phyloP scores from a whole-genome alignment of 2,797 vertebrate species.

The Trachops cirrhosus region DNA sequence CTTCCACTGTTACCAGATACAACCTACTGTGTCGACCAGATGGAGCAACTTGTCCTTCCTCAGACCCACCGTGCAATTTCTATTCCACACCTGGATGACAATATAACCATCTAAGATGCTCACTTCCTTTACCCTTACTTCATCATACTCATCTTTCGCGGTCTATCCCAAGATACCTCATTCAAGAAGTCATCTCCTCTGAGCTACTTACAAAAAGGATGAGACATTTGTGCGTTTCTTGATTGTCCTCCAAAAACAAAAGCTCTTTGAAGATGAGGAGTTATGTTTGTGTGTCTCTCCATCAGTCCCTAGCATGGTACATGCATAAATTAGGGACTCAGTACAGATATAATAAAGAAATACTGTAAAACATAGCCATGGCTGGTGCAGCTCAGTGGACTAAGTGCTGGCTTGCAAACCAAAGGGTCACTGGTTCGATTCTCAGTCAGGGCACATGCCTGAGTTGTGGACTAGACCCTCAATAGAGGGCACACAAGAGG shows the following conservation, averaged over 20 bases:
- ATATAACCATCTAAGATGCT: not conserved
- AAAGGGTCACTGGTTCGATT: no score
- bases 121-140: not conserved
- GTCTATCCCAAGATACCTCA: not conserved
- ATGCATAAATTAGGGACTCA: not conserved
- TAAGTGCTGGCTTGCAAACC: no score
- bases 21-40: not conserved
- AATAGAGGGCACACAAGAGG: no score
- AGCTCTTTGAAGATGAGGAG: not conserved
- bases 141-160: not conserved
- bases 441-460: no score
- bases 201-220: not conserved
- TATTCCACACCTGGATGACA: not conserved
- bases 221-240: not conserved
- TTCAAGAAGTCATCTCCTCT: not conserved
- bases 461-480: no score
- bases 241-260: not conserved
- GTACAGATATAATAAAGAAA: not conserved
- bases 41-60: not conserved
- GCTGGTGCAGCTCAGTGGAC: no score
- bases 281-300: not conserved
- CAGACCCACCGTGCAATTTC: not conserved
- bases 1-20: not conserved
- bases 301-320: not conserved
- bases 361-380: not conserved